Conservation (phyloP, 2,797 vertebrate genomes). For the Sciaenops ocellatus region DNA sequence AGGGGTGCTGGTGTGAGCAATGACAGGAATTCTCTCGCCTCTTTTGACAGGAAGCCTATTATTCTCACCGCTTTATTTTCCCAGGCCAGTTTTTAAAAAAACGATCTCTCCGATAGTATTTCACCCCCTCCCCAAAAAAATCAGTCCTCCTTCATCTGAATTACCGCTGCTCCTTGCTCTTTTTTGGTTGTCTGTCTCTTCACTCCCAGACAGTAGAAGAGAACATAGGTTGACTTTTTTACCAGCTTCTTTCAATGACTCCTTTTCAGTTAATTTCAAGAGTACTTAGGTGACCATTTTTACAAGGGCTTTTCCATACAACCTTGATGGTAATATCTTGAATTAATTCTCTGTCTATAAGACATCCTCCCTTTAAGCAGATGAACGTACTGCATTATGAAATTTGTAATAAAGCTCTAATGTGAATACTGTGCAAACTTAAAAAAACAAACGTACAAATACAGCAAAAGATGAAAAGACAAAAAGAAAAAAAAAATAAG, state of each 20-base stretch:
- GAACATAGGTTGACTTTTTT: slow-evolving; percentile 30
- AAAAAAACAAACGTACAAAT: slow-evolving; percentile 9
- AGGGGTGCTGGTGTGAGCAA: slow-evolving; percentile 72
- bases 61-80: slow-evolving; percentile 84
- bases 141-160: slow-evolving; percentile 50
- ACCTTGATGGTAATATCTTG: slow-evolving; percentile 56
- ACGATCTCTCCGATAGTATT: slow-evolving; percentile 67
- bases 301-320: slow-evolving; percentile 29
- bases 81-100: slow-evolving; percentile 67
- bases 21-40: slow-evolving; percentile 79
- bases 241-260: slow-evolving; percentile 37
- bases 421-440: slow-evolving; percentile 40
- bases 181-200: slow-evolving; percentile 41
- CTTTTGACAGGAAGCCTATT: slow-evolving; percentile 85
- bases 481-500: slow-evolving; percentile 61
- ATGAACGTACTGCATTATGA: slow-evolving; percentile 25
- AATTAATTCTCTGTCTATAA: slow-evolving; percentile 49
- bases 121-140: slow-evolving; percentile 38
- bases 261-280: slow-evolving; percentile 53
- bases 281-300: slow-evolving; percentile 60
- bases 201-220: slow-evolving; percentile 44
- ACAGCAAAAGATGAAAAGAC: slow-evolving; percentile 69
- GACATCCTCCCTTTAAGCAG: slow-evolving; percentile 47
- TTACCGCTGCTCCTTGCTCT: slow-evolving; percentile 25
- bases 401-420: slow-evolving; percentile 38